phyloP scores from a whole-genome alignment of 2,888 invertebrate species.

The Adelognathus sp. region DNA sequence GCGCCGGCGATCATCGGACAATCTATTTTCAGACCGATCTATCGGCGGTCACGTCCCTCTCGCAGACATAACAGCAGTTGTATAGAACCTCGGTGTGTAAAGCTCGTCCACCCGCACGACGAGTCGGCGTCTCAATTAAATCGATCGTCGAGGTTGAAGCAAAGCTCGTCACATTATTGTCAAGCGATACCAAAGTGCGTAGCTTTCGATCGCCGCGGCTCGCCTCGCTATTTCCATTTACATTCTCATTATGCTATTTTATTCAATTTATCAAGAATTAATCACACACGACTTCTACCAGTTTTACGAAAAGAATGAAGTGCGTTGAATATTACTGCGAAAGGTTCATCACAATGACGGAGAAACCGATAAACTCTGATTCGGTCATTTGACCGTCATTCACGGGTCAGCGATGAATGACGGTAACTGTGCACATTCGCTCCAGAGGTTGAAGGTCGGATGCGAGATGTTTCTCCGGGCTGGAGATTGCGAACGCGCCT shows the following conservation, averaged over 20 bases:
- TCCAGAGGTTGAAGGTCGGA: background rate
- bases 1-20: slow-evolving; percentile 43
- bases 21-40: slow-evolving; percentile 51
- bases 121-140: slow-evolving; percentile 58
- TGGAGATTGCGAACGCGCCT: slow-evolving; percentile 40
- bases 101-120: slow-evolving; percentile 46
- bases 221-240: no score
- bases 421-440: background rate
- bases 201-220: no score
- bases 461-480: background rate
- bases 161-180: slow-evolving; percentile 29
- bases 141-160: slow-evolving; percentile 53
- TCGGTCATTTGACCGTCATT: background rate
- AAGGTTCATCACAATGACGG: no score
- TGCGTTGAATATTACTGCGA: no score
- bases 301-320: no score
- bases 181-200: slow-evolving; percentile 14
- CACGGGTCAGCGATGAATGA: background rate
- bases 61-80: slow-evolving; percentile 29
- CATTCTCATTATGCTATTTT: no score
- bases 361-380: no score
- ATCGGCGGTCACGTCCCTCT: slow-evolving; percentile 40
- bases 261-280: no score
- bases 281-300: no score
- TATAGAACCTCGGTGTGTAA: slow-evolving; percentile 49